Conservation (phyloP, 1,140 invertebrate species). For the Orchestia grillus region DNA sequence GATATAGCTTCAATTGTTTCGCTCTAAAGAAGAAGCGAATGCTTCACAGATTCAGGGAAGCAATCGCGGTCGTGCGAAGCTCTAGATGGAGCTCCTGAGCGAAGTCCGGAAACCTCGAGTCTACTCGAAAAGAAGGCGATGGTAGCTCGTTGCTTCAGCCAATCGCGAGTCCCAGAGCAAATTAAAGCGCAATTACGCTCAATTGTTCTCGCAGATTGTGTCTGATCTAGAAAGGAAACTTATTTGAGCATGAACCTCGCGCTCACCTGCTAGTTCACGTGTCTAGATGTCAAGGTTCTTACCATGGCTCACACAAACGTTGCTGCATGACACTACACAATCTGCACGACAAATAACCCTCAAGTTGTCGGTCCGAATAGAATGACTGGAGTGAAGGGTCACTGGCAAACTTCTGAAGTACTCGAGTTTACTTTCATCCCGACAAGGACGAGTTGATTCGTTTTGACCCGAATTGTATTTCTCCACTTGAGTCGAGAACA, state of each 20-base stretch:
- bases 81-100: neutral
- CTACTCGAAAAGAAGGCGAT: neutral
- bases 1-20: neutral
- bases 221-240: neutral
- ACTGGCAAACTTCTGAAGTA: too few species aligned
- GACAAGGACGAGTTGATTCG: too few species aligned
- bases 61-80: neutral
- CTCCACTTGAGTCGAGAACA: too few species aligned
- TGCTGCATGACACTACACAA: too few species aligned
- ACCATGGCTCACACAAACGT: neutral
- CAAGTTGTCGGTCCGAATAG: too few species aligned
- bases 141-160: neutral
- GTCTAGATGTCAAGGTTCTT: neutral
- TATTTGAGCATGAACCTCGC: neutral
- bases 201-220: neutral
- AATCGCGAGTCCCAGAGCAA: neutral
- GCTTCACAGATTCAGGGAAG: neutral
- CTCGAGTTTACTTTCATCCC: too few species aligned
- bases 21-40: neutral
- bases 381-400: too few species aligned
- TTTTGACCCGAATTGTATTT: too few species aligned
- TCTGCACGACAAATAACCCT: too few species aligned
- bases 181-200: slow-evolving; percentile 7
- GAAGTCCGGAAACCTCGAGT: neutral
- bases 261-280: neutral